Conservation (phyloP, 1,140 invertebrate species). For the Acromyrmex heyeri region DNA sequence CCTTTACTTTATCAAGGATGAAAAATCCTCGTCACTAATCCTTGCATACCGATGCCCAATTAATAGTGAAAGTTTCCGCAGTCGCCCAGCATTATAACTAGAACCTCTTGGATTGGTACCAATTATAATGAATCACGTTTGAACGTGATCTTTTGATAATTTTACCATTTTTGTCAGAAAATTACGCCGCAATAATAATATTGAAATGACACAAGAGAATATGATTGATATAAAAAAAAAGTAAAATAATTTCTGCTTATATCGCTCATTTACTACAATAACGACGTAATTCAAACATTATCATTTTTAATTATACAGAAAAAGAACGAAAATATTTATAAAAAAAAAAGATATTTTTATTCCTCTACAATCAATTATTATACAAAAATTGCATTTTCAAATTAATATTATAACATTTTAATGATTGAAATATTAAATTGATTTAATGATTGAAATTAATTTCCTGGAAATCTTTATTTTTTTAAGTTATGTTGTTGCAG, state of each 20-base stretch:
- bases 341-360: too few relatives aligned
- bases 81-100: not conserved
- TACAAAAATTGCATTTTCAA: too few relatives aligned
- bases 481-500: too few relatives aligned
- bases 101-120: not conserved
- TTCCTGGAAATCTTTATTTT: too few relatives aligned
- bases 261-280: not conserved
- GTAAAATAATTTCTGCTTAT: not conserved
- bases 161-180: not conserved
- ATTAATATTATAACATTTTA: too few relatives aligned
- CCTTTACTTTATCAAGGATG: constrained; percentile 71
- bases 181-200: not conserved
- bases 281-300: too few relatives aligned
- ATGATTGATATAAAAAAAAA: not conserved
- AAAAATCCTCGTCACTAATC: constrained; percentile 63
- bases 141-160: not conserved
- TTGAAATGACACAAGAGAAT: not conserved
- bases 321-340: too few relatives aligned
- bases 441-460: too few relatives aligned
- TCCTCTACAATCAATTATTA: too few relatives aligned
- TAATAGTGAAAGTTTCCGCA: constrained; percentile 34
- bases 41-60: constrained; percentile 57
- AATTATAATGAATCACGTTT: not conserved
- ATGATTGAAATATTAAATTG: too few relatives aligned
- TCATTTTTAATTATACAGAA: too few relatives aligned